Evolutionary conservation across 2,888 invertebrate species (phyloP), one percentile per base, ranked within the genome.

Genomic region (Tenthredo livida): DNA sequence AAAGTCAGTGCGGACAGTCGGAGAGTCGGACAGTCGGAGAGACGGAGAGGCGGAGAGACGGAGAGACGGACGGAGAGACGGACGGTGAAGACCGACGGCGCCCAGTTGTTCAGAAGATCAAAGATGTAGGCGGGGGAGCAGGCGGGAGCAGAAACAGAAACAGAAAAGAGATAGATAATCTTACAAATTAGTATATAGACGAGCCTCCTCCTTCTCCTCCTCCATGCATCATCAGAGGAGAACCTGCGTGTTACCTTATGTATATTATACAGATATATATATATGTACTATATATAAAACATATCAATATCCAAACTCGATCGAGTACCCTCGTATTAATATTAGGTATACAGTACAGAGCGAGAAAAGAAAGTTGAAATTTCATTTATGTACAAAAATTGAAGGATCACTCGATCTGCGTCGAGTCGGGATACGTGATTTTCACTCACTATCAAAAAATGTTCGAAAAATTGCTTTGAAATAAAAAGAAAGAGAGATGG

Each of bases 91-190:
- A 91, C 92, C 93, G 93, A 93, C 93, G 92, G 92, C 92, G 93
- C 91, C 93, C 93, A 93, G 93, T 92, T 92, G 93, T 83, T 93
- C 91, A 92, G 92, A 93, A 93, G 91, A 83, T 83, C 83, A 83
- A 92, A 82, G 91, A 93, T 92, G 93, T 90, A 93, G 93, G 92
- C 92, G 88, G 91, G 83, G 93, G 92, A 93, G 90, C 93, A 93
- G 93, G 90, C 93, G 91, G 93, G 93, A 93, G 90, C 93, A 92
- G 92, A 92, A 93, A 93, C 93, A 93, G 93, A 93, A 93, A 93
- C 92, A 93, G 92, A 93, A 93, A 93, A 92, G 91, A 92, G 91
- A 92, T 89, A 92, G 92, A 92, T 91, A 91, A 91, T 91, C 90
- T 92, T 92, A 92, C 83, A 83, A 67, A 83, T 83, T 83, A 83